Base-by-base conservation (phyloP, 1,140 invertebrate species). In the Bombus waltoni region DNA sequence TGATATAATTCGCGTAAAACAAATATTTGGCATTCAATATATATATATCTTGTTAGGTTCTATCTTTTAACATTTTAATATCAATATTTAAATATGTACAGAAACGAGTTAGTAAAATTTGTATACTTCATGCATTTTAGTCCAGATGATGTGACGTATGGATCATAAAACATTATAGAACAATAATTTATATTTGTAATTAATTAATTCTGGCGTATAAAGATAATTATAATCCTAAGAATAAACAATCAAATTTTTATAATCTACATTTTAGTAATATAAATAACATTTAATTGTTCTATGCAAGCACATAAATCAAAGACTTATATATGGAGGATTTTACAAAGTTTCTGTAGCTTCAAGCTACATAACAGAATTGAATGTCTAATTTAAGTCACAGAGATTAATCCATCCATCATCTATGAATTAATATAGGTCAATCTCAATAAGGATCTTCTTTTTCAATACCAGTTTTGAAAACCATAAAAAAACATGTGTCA, bases 1-100 rank as follows among this genome's bases (percentile, higher is more conserved):
- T 47, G 0, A 32, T 9, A 15, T 40, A 32, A 57, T 57, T 53
- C 40, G 11, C 66, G 62, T 42, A 42, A 81, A 40, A 80, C 25
- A 68, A 47, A 68, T 62, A 88, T 83, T 62, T 68, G 25, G 70
- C 68, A 13, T 44, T 68, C 4, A 8, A 65, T 59, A 47, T 62
- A 87, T 57, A 74, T 25, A 62, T 28, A 62, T n/a, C 57, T 57
- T 78, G 59, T 44, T 40, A 70, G 79, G 32, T 28, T 74, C n/a
- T 75, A 53, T 71, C 70, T 32, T 65, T 74, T 74, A 25, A 57
- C 35, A 83, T 66, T 77, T 77, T 57, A 77, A 57, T 83, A 22
- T 70, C 57, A 79, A 59, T 47, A 76, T 68, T 59, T 35, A 47
- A 81, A 65, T 85, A 85, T 81, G 25, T 85, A 85, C 77, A 85